Evolutionary conservation across 2,888 invertebrate genomes (phyloP).

Genomic region (Matsumyia berberina): DNA sequence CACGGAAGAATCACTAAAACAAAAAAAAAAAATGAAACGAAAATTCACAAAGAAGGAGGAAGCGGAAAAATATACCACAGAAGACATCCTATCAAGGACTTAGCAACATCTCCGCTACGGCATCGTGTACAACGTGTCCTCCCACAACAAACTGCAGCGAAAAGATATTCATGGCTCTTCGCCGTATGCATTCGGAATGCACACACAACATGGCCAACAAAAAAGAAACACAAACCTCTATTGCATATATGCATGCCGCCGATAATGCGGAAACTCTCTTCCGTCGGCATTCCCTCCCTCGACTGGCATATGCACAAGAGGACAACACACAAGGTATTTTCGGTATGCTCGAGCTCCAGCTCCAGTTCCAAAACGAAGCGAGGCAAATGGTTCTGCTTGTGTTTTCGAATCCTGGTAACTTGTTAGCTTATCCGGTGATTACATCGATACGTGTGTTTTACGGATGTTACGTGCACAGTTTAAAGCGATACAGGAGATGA

Average conservation of each 20-base stretch:
- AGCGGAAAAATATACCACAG: slow-evolving; percentile 43
- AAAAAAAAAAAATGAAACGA: slow-evolving; percentile 14
- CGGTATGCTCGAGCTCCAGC: background rate
- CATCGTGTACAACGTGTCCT: slow-evolving; percentile 33
- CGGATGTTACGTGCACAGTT: slow-evolving; percentile 75
- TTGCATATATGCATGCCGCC: slow-evolving; percentile 50
- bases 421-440: slow-evolving; percentile 84
- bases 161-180: slow-evolving; percentile 65
- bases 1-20: slow-evolving; percentile 23
- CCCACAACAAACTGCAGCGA: slow-evolving; percentile 32
- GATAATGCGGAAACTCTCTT: slow-evolving; percentile 71
- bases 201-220: slow-evolving; percentile 32
- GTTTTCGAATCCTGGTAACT: slow-evolving; percentile 82
- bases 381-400: slow-evolving; percentile 65
- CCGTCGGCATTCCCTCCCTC: slow-evolving; percentile 30
- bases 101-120: slow-evolving; percentile 4
- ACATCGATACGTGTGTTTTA: slow-evolving; percentile 80
- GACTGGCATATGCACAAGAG: slow-evolving; percentile 40
- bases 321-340: slow-evolving; percentile 54
- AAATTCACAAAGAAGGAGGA: background rate
- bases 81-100: slow-evolving; percentile 55
- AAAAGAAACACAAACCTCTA: slow-evolving; percentile 15
- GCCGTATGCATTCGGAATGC: slow-evolving; percentile 52
- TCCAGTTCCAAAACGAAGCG: slow-evolving; percentile 12
- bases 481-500: slow-evolving; percentile 67